Evolutionary conservation across 2,113 vertebrate genomes (phyloP).

Genomic region (Heliornis fulica): DNA sequence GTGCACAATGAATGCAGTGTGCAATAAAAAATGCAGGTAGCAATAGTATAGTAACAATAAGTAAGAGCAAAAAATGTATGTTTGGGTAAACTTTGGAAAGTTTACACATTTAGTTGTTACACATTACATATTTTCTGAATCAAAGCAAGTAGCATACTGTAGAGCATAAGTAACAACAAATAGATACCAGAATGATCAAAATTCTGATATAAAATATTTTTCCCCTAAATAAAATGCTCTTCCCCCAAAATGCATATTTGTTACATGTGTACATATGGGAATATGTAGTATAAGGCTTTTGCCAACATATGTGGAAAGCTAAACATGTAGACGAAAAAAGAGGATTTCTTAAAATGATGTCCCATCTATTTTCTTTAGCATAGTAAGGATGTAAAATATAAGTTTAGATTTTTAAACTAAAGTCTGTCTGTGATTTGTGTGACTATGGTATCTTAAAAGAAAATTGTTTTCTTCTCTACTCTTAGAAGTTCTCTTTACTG

Average conservation of each 20-base stretch:
- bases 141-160: not conserved
- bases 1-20: not conserved
- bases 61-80: not conserved
- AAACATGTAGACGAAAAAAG: not conserved
- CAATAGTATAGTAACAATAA: not conserved
- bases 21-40: not conserved
- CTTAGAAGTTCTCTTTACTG: not conserved
- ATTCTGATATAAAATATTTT: not conserved
- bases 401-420: not conserved
- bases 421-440: not conserved
- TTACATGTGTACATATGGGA: not conserved
- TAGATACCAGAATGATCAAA: not conserved
- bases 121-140: too few species aligned
- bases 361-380: not conserved
- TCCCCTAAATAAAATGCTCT: not conserved
- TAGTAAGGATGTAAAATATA: not conserved
- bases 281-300: not conserved
- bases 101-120: not conserved
- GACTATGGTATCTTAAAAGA: not conserved
- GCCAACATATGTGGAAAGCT: rapidly evolving
- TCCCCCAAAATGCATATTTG: not conserved
- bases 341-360: not conserved
- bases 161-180: not conserved
- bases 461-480: not conserved
- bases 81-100: not conserved